These are phyloP conservation scores for Troglohyphantes excavatus DNA, from an alignment of 2,888 invertebrate genomes.

Conservation along the genomic window DNA sequence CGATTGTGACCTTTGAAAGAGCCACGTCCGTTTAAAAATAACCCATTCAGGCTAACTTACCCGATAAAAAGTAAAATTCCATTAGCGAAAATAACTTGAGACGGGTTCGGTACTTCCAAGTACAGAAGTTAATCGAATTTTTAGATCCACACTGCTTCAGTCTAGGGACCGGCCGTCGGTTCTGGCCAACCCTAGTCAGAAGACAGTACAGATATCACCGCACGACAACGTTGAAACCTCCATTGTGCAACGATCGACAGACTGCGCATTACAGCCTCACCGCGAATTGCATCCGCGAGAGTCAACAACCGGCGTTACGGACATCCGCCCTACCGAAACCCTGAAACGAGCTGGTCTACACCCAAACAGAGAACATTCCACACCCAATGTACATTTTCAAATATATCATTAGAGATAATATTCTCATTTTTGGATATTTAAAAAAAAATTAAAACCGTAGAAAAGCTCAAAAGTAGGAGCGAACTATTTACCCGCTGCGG, in stretches of 20 bases:
- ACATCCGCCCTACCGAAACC: conserved; percentile 63
- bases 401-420: neutral
- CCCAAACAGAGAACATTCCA: neutral
- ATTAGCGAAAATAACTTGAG: conserved; percentile 55
- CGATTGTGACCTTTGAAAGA: conserved; percentile 1
- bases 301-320: conserved; percentile 75
- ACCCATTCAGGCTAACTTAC: no score
- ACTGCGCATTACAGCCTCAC: conserved; percentile 66
- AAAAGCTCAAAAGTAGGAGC: neutral
- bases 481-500: conserved; percentile 62
- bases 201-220: conserved; percentile 68
- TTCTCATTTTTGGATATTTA: neutral
- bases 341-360: neutral
- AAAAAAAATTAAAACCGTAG: neutral
- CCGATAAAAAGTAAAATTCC: conserved; percentile 60
- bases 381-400: neutral
- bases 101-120: conserved; percentile 62
- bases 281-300: conserved; percentile 73
- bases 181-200: conserved; percentile 77
- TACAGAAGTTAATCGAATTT: conserved; percentile 45
- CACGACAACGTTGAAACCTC: conserved; percentile 64
- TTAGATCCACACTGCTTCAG: conserved; percentile 69
- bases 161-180: conserved; percentile 76
- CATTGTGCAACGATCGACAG: conserved; percentile 76
- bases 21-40: conserved; percentile 28